phyloP scores from a whole-genome alignment of 2,797 vertebrate species.

The Galagoides demidoff region DNA sequence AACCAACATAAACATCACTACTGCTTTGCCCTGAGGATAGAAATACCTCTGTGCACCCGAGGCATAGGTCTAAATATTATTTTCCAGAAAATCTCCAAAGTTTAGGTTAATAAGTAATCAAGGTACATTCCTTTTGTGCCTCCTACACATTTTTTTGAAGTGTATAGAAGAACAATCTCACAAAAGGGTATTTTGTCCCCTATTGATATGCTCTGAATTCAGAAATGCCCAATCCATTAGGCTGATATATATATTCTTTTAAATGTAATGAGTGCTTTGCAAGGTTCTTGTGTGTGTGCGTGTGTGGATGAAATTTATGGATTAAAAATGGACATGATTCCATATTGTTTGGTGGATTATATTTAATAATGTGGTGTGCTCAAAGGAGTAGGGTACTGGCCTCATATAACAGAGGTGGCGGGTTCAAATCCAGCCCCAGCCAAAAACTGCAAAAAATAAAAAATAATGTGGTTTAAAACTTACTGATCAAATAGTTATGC shows the following conservation, averaged over 20 bases:
- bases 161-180: neutral
- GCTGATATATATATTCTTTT: neutral
- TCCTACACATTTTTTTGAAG: conserved; percentile 29
- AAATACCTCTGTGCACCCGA: neutral
- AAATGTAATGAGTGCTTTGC: neutral
- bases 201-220: neutral
- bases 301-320: neutral
- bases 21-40: neutral
- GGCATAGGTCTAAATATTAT: neutral
- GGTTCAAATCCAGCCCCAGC: too few relatives aligned
- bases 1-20: conserved; percentile 21
- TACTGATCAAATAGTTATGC: neutral
- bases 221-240: neutral
- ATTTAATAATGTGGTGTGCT: neutral
- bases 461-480: neutral
- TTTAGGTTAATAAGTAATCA: conserved; percentile 6
- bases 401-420: too few relatives aligned
- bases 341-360: neutral
- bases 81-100: conserved; percentile 6
- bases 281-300: neutral
- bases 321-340: neutral
- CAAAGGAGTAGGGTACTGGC: too few relatives aligned
- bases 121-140: neutral
- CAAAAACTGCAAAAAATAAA: too few relatives aligned
- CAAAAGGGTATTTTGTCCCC: neutral